Evolutionary conservation across 2,113 vertebrate species (phyloP).

Genomic region (Climacteris rufus): DNA sequence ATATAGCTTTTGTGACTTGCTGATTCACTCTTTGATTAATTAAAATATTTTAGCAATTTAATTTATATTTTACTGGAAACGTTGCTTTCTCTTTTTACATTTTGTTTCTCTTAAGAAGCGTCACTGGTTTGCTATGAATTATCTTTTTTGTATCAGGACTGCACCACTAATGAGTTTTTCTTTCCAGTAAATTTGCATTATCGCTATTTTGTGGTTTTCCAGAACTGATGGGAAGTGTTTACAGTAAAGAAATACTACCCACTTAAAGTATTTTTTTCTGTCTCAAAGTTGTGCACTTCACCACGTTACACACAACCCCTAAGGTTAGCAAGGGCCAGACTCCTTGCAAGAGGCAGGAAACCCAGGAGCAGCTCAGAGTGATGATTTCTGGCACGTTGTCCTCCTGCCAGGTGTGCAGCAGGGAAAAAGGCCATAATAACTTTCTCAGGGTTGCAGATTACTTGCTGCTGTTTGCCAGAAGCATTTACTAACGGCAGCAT

Average conservation of each 20-base stretch:
- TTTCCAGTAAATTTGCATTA: background rate
- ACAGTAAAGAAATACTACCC: background rate
- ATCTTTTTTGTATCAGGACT: background rate
- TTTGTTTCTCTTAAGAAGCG: background rate
- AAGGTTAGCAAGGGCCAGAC: background rate
- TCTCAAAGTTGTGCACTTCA: background rate
- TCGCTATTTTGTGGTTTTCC: background rate
- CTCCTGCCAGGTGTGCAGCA: background rate
- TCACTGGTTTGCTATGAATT: background rate
- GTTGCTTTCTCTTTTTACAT: background rate
- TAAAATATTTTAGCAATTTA: background rate
- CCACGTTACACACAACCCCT: background rate
- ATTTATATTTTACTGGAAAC: background rate
- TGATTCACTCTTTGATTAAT: background rate
- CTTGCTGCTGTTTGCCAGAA: background rate
- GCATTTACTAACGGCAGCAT: background rate
- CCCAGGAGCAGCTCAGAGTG: background rate
- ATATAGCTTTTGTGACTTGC: background rate
- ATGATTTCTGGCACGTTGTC: background rate
- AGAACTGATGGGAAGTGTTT: background rate
- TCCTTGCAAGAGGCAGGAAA: background rate
- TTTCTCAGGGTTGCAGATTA: background rate
- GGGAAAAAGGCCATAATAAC: background rate
- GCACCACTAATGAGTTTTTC: background rate
- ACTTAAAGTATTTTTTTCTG: background rate